Evolutionary conservation across 2,113 vertebrate species (phyloP).

Genomic region (Octodon degus): DNA sequence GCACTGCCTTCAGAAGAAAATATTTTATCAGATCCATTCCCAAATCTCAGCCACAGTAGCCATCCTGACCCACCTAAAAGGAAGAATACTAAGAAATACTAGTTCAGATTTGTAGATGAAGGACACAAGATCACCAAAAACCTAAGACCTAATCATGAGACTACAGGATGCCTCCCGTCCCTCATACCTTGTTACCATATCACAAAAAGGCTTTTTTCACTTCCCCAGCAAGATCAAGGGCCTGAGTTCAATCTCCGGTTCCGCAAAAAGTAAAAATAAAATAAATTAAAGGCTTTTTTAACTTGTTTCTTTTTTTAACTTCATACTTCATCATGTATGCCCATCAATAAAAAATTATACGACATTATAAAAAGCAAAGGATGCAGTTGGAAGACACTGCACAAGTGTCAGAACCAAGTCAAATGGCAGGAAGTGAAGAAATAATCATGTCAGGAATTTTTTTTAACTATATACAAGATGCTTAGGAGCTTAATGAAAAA

Average conservation of each 20-base stretch:
- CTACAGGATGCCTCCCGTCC: background rate
- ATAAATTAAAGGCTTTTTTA: background rate
- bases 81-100: background rate
- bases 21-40: conserved; percentile 1
- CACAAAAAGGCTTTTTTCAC: background rate
- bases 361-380: conserved; percentile 1
- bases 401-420: background rate
- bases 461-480: background rate
- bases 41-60: background rate
- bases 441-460: background rate
- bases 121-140: background rate
- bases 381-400: background rate
- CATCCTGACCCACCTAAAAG: background rate
- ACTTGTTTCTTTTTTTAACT: background rate
- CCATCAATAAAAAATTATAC: background rate
- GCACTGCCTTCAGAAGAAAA: conserved; percentile 3
- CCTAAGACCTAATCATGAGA: background rate
- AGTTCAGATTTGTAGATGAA: background rate
- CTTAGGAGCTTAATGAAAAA: background rate
- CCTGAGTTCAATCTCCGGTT: too few relatives aligned
- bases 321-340: background rate
- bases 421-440: background rate
- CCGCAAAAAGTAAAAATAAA: too few relatives aligned
- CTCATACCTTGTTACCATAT: background rate
- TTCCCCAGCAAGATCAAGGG: background rate